Conservation (phyloP, 2,113 vertebrate genomes). For the Regulus satrapa region DNA sequence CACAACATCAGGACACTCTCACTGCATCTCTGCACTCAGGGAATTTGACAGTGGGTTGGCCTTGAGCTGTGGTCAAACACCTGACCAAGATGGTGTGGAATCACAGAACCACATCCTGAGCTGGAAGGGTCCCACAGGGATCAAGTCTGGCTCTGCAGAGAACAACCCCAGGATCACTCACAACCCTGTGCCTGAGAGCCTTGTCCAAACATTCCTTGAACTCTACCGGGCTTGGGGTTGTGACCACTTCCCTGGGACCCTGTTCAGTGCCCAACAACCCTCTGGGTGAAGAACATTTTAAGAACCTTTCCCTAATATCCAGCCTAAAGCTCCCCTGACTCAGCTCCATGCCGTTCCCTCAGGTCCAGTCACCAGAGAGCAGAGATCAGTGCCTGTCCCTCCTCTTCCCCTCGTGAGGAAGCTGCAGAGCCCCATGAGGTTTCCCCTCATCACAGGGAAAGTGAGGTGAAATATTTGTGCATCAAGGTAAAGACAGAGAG, state of each 20-base stretch:
- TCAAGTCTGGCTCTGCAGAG: neutral
- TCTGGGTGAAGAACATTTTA: neutral
- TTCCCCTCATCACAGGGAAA: neutral
- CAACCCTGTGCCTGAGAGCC: fast-evolving
- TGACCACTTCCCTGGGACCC: neutral
- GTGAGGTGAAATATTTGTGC: neutral
- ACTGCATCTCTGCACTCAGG: neutral
- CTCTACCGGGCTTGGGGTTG: neutral
- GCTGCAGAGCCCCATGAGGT: neutral
- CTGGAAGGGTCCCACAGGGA: neutral
- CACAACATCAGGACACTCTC: neutral
- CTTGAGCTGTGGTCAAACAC: neutral
- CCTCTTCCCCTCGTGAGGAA: neutral
- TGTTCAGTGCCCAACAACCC: fast-evolving
- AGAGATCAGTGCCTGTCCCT: neutral
- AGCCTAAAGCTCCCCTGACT: fast-evolving
- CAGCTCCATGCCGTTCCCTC: fast-evolving
- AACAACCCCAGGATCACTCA: neutral
- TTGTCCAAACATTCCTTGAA: neutral
- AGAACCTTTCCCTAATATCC: neutral
- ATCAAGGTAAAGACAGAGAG: neutral
- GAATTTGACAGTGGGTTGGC: neutral
- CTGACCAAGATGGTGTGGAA: neutral
- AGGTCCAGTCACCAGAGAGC: neutral
- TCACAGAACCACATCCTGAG: neutral